Percentiles rank a stretch among this genome's conserved stretches.
phyloP scores from a whole-genome alignment of 2,797 vertebrate genomes.

The Coregonus ussuriensis region DNA sequence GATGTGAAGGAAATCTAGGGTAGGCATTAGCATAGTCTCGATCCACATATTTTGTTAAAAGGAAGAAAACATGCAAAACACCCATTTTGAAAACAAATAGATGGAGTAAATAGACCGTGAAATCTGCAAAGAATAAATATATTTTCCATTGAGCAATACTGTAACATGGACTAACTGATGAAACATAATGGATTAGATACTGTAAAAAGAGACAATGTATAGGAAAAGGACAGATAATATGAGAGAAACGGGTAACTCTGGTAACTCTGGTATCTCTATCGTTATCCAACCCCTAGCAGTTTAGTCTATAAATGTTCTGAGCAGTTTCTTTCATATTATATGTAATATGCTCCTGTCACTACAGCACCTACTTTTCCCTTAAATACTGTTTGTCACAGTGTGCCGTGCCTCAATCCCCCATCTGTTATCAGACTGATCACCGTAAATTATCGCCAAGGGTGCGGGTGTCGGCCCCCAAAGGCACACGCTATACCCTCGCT shows the following conservation, averaged over 20 bases:
- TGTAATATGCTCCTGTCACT: not conserved
- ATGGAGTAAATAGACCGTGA: constrained; percentile 15
- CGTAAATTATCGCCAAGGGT: constrained; percentile 17
- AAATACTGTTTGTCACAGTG: constrained; percentile 27
- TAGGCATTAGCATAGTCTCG: not conserved
- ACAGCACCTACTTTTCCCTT: constrained; percentile 25
- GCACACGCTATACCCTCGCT: constrained; percentile 13
- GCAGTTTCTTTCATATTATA: not conserved
- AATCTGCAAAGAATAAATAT: not conserved
- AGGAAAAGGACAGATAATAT: not conserved
- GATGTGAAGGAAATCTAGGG: not conserved
- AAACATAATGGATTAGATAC: constrained; percentile 10
- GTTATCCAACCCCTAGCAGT: constrained; percentile 5
- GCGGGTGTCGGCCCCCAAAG: constrained; percentile 5
- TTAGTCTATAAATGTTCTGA: not conserved
- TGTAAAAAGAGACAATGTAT: constrained; percentile 9
- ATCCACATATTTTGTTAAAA: not conserved
- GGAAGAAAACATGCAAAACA: not conserved
- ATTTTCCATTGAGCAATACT: not conserved
- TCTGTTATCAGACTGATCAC: constrained; percentile 21
- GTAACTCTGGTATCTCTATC: not conserved
- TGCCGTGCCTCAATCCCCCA: constrained; percentile 13
- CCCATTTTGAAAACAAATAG: not conserved
- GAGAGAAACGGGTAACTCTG: not conserved
- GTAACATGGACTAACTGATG: constrained; percentile 4